Evolutionary conservation across 2,113 vertebrate genomes (phyloP).

Genomic region (Syngnathoides biaculeatus): DNA sequence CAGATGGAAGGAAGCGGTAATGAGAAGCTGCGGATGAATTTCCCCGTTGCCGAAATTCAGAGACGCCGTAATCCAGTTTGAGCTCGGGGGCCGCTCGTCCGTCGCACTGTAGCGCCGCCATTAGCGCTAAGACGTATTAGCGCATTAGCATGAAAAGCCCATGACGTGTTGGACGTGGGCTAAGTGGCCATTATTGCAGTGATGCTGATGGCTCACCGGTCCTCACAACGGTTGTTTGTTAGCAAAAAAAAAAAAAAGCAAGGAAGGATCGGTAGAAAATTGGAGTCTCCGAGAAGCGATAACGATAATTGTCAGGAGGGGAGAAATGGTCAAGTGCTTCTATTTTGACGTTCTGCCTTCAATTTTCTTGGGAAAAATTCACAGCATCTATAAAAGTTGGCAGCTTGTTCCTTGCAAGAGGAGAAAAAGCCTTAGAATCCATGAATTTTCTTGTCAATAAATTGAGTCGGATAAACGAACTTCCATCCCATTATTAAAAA

Average conservation of each 20-base stretch:
- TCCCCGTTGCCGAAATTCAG: slow-evolving; percentile 53
- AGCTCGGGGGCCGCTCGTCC: slow-evolving; percentile 56
- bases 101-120: slow-evolving; percentile 45
- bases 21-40: slow-evolving; percentile 53
- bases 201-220: slow-evolving; percentile 20
- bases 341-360: background rate
- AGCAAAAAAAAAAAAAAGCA: background rate
- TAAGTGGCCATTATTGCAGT: slow-evolving; percentile 54
- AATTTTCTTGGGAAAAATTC: background rate
- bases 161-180: slow-evolving; percentile 64
- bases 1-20: slow-evolving; percentile 57
- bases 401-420: too few relatives aligned
- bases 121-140: slow-evolving; percentile 67
- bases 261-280: background rate
- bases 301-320: background rate
- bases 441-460: too few relatives aligned
- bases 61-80: slow-evolving; percentile 65
- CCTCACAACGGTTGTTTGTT: background rate
- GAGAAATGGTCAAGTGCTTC: background rate
- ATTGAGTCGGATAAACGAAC: too few relatives aligned
- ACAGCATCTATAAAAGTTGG: too few relatives aligned
- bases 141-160: slow-evolving; percentile 66
- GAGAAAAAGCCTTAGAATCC: too few relatives aligned
- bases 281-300: background rate
- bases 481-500: too few relatives aligned